These are phyloP conservation scores for Bujurquina vittata DNA, from an alignment of 2,113 vertebrate genomes.

Conservation along the genomic window DNA sequence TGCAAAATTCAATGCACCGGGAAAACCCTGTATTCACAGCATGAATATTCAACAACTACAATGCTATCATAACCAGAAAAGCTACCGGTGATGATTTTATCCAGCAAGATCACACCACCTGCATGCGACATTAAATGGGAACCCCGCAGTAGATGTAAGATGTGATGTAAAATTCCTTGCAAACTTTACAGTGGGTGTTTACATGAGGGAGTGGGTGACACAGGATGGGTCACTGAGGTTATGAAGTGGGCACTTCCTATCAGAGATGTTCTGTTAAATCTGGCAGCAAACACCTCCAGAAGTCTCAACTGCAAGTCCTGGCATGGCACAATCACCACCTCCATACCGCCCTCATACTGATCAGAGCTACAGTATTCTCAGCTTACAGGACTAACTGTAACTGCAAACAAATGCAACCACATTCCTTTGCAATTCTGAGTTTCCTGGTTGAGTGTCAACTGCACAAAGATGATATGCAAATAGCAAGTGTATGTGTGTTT, in stretches of 20 bases:
- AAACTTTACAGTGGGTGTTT: conserved; percentile 25
- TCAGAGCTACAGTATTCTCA: conserved; percentile 32
- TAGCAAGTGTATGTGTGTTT: accelerated
- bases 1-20: neutral
- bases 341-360: conserved; percentile 30
- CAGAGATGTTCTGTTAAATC: conserved; percentile 45
- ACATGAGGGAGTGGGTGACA: conserved; percentile 32
- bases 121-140: neutral
- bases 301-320: conserved; percentile 39
- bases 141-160: neutral
- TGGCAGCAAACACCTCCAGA: conserved; percentile 48
- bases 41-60: accelerated
- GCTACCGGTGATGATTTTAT: neutral
- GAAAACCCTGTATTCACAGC: neutral
- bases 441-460: conserved; percentile 35
- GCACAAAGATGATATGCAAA: conserved; percentile 41
- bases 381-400: conserved; percentile 26
- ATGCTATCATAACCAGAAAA: neutral
- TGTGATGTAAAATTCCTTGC: conserved; percentile 13
- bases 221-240: conserved; percentile 8
- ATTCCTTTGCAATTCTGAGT: conserved; percentile 32
- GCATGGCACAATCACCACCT: conserved; percentile 46
- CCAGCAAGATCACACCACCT: neutral
- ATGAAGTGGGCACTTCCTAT: conserved; percentile 48
- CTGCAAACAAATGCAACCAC: conserved; percentile 9